Base-by-base conservation (phyloP, 2,113 vertebrate genomes). In the Condylura cristata region DNA sequence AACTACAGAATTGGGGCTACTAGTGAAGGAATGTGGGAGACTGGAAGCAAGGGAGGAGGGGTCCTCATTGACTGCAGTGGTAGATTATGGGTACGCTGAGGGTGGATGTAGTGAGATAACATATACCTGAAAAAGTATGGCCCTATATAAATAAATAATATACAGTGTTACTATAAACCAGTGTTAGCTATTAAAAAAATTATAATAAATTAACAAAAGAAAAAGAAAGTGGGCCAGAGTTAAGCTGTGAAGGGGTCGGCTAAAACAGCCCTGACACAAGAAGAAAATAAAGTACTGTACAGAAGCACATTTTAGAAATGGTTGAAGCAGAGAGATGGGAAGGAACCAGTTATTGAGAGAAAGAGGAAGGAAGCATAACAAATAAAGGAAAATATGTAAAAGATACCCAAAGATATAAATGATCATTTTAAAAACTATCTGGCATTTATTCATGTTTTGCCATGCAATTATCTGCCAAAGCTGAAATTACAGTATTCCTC, bases 401-500 rank as follows among this genome's bases (percentile, higher is more conserved):
- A 92, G 76, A 74, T 18, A 92, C 44, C 26, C 56, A 89, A 60
- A 94, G 30, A 84, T 78, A 93, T 26, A 80, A 93, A 44, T n/a
- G 44, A 66, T 91, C 63, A 86, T n/a, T 93, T 87, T 44, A 79
- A 74, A 85, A 86, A 22, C 28, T 76, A 70, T 56, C 72, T 87
- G 86, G 86, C 61, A 94, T 88, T 58, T 87, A 66, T 85, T 93
- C 89, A 44, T 65, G 58, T 66, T 96, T 96, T 95, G 93, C 93
- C 93, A 90, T 63, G 87, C 78, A 95, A 96, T 96, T 95, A 97
- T 88, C 93, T 83, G 82, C 66, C 90, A n/a, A 65, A 92, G 51
- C 63, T 88, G 32, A 95, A 97, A 96, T 97, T 92, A 80, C 34
- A 94, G 91, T 56, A 95, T 95, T 96, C 96, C 93, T 91, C 85